Base-by-base conservation (phyloP, 1,140 invertebrate genomes). In the Ptiloglossa arizonensis region DNA sequence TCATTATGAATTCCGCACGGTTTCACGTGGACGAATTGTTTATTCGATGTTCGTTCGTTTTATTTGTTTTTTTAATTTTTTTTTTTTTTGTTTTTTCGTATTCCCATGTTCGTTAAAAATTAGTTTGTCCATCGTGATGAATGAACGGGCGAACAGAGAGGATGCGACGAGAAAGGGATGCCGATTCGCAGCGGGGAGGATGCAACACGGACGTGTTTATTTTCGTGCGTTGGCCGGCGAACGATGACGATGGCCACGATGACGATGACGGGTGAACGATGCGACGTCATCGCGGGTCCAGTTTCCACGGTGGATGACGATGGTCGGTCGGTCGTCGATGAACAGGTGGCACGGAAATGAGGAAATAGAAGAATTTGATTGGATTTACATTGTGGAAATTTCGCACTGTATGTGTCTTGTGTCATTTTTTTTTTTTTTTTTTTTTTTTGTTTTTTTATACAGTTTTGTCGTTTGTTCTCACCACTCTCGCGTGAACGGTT, bases 291-390 rank as follows among this genome's bases (percentile, higher is more conserved):
- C 52, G 63, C 57, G n/a, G 59, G 48, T 62, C 75, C 67, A 46
- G 15, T 62, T 75, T 32, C 74, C 66, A 67, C 63, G 29, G 54
- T 77, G 46, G 74, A 64, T 69, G 81, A 64, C 73, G 69, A 71
- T 44, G 79, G 73, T 50, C 64, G 82, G 79, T 74, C 77, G 71
- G 71, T 77, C 74, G 76, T 80, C 62, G 83, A 62, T 64, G 80
- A 79, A 81, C 78, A 76, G 64, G 50, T 85, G 87, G 87, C 90
- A 91, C 90, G 89, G 83, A 91, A 91, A 92, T 91, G 90, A 90
- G 90, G 88, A 93, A 92, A 92, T 92, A 92, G 89, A 92, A 92
- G 90, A 93, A 93, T 92, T 92, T 92, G 75, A 92, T 92, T 92
- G 89, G 41, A 90, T 90, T 90, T 83, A 79, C 56, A 27, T 44